Percentiles rank a stretch among this genome's conserved stretches.
Evolutionary conservation across 2,797 vertebrate species (phyloP).

Genomic region (Crocodylus rhombifer): DNA sequence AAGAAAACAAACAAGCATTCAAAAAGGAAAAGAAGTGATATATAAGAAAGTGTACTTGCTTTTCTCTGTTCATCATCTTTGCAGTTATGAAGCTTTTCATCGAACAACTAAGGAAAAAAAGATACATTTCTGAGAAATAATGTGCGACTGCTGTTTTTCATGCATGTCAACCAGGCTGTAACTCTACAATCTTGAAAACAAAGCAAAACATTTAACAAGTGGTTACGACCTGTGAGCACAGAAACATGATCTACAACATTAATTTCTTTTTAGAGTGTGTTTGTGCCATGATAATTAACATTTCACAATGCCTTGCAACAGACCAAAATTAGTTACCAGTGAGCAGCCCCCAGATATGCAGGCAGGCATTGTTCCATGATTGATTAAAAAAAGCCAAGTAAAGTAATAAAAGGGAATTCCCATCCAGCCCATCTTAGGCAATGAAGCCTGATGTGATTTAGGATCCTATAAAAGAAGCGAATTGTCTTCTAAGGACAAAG

Average conservation of each 20-base stretch:
- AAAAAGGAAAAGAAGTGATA: constrained; percentile 1
- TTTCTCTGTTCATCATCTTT: constrained; percentile 98
- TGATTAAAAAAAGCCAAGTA: not conserved
- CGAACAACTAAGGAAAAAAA: constrained; percentile 90
- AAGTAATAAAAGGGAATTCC: not conserved
- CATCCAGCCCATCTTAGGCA: not conserved
- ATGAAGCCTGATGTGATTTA: not conserved
- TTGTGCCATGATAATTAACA: not conserved
- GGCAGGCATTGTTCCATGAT: not conserved
- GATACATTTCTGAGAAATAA: constrained; percentile 33
- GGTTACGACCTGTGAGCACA: not conserved
- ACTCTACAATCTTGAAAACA: not conserved
- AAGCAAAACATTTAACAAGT: not conserved
- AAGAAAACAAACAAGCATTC: not conserved
- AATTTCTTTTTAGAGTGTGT: not conserved
- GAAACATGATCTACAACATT: not conserved
- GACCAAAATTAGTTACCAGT: not conserved
- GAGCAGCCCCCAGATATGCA: not conserved
- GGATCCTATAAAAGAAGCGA: not conserved
- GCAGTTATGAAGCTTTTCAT: constrained; percentile 98
- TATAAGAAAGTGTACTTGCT: constrained; percentile 85
- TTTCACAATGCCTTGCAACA: not conserved
- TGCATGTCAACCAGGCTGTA: not conserved
- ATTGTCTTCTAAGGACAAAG: not conserved
- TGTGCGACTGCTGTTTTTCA: not conserved